Evolutionary conservation across 2,888 invertebrate genomes (phyloP).

Genomic region (Metellina segmentata): DNA sequence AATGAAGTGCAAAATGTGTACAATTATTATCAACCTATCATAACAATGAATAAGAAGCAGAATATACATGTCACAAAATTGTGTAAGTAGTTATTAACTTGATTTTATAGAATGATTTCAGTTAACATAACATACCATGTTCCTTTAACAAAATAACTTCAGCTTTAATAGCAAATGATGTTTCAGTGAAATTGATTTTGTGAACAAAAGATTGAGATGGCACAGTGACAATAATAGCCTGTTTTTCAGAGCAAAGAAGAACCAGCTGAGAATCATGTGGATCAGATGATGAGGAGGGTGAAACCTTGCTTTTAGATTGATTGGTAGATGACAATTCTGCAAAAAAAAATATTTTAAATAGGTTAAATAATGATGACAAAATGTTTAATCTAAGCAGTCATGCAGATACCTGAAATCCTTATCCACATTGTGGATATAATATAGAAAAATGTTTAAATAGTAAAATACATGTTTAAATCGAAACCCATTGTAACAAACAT

Average conservation of each 20-base stretch:
- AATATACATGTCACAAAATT: not conserved
- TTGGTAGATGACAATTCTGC: slow-evolving; percentile 51
- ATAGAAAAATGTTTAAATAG: too few species aligned
- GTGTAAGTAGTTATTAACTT: not conserved
- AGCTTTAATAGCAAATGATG: slow-evolving; percentile 95
- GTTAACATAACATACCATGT: slow-evolving; percentile 83
- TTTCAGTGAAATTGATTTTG: slow-evolving; percentile 93
- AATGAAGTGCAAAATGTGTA: not conserved
- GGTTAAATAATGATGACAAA: not conserved
- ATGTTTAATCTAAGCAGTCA: not conserved
- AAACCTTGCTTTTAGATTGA: slow-evolving; percentile 65
- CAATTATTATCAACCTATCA: not conserved
- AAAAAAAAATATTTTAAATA: slow-evolving; percentile 18
- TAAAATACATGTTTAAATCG: too few species aligned
- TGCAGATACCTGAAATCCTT: not conserved
- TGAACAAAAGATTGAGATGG: slow-evolving; percentile 97
- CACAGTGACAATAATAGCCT: slow-evolving; percentile 94
- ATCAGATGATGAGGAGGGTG: slow-evolving; percentile 76
- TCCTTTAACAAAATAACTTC: slow-evolving; percentile 92
- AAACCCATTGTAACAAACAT: too few species aligned
- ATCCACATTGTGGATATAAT: not conserved
- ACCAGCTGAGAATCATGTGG: slow-evolving; percentile 93
- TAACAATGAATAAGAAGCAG: not conserved
- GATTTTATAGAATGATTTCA: too few species aligned
- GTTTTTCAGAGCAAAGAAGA: slow-evolving; percentile 96